These are phyloP conservation scores for Cephus spinipes DNA, from an alignment of 2,888 invertebrate species.

Conservation along the genomic window DNA sequence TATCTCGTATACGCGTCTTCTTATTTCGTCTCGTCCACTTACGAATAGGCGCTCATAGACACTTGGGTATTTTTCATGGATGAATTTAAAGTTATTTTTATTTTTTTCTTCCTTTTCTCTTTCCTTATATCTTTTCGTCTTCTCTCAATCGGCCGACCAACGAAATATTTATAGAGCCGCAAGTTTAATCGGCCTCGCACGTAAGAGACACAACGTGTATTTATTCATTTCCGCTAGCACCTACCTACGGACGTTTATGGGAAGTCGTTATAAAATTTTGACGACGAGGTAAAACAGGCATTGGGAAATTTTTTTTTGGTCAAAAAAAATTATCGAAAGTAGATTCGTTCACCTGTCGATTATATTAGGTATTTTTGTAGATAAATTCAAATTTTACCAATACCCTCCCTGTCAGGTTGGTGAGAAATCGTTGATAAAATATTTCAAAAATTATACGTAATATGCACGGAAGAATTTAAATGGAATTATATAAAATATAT, in stretches of 20 bases:
- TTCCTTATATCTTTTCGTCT: not conserved
- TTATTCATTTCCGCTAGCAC: not conserved
- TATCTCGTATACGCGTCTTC: not conserved
- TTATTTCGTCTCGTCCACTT: not conserved
- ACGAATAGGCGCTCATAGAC: not conserved
- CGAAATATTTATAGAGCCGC: not conserved
- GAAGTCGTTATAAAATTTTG: not conserved
- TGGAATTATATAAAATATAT: too few relatives aligned
- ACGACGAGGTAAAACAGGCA: not conserved
- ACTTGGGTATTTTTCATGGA: not conserved
- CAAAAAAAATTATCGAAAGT: not conserved
- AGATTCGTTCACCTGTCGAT: not conserved
- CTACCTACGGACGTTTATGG: not conserved
- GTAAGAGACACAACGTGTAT: not conserved
- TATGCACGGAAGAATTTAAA: too few relatives aligned
- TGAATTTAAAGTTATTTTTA: not conserved
- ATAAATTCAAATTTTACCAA: too few relatives aligned
- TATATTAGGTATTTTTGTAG: too few relatives aligned
- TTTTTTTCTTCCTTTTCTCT: not conserved
- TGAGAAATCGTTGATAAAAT: too few relatives aligned
- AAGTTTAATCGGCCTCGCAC: not conserved
- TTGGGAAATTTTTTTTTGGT: not conserved
- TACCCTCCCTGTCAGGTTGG: too few relatives aligned
- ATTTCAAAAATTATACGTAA: too few relatives aligned
- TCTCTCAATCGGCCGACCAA: not conserved